Percentiles rank a stretch among this genome's conserved stretches.
Conservation (phyloP, 2,113 vertebrate genomes). For the Phaethon lepturus region DNA sequence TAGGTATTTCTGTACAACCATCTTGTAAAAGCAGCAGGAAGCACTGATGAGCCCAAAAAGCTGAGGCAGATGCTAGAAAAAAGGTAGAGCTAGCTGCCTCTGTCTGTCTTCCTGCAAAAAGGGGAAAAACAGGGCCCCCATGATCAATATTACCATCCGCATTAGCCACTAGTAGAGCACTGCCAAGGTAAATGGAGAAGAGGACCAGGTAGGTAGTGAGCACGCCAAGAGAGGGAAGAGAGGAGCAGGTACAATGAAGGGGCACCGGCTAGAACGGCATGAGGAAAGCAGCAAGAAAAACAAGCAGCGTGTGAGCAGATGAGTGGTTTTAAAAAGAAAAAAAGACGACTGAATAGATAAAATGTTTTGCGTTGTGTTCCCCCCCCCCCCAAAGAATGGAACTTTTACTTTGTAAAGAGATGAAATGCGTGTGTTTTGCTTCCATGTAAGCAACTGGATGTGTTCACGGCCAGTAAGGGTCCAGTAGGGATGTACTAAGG, state of each 20-base stretch:
- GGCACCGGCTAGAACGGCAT: not conserved
- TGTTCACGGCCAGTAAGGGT: not conserved
- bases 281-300: not conserved
- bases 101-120: accelerated
- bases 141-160: accelerated
- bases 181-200: not conserved
- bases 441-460: not conserved
- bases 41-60: not conserved
- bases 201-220: not conserved
- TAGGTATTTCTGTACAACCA: not conserved
- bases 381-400: too few relatives aligned
- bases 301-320: not conserved
- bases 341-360: not conserved
- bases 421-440: not conserved
- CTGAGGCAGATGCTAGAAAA: not conserved
- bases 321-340: not conserved
- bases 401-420: not conserved
- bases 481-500: not conserved
- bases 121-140: accelerated
- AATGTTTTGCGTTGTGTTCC: not conserved
- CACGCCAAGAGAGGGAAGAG: not conserved
- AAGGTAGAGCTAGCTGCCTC: not conserved
- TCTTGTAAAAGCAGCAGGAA: not conserved
- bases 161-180: not conserved
- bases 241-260: not conserved